Evolutionary conservation across 2,888 invertebrate genomes (phyloP), one percentile per base, ranked within the genome.

Genomic region (Podotricha telesiphe): DNA sequence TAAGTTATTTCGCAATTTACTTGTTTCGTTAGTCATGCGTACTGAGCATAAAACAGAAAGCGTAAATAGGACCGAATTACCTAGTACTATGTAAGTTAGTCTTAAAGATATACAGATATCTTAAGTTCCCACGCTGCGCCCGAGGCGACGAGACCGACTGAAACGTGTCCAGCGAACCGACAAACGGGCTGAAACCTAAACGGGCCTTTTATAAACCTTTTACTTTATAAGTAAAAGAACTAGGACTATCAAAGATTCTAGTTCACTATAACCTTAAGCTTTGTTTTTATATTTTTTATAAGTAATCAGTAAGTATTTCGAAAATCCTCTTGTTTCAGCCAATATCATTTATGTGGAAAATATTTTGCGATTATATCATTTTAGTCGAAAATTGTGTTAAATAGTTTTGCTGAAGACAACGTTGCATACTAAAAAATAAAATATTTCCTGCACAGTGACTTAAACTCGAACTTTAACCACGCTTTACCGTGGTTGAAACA

Each of bases 101-200:
- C 22, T 42, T 64, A 53, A 37, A 55, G 45, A 50, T 59, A 42
- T 67, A 67, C 15, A 67, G 59, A 61, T 61, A 61, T 51, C 47
- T 17, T 48, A 17, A 64, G 70, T 74, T 74, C 73, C 73, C 73
- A 74, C 73, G 72, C 70, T 64, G 69, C 67, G 73, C 73, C 73
- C 15, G 68, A 51, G 73, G 73, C 72, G 65, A 70, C 68, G 53
- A 62, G 53, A 51, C 65, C 42, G 63, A 65, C 70, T 69, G 70
- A 74, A 72, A 72, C 68, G 68, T 67, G 70, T 67, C 71, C 56
- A 70, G 50, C 64, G 28, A 47, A 55, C 61, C 64, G 64, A 70
- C 68, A 63, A 59, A 48, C 61, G 7, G 48, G 47, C 67, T 72
- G 72, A 70, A 73, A 64, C 67, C 67, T 58, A 68, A 71, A 65